Conservation (phyloP, 2,888 invertebrate genomes). For the Spisula subtruncata region DNA sequence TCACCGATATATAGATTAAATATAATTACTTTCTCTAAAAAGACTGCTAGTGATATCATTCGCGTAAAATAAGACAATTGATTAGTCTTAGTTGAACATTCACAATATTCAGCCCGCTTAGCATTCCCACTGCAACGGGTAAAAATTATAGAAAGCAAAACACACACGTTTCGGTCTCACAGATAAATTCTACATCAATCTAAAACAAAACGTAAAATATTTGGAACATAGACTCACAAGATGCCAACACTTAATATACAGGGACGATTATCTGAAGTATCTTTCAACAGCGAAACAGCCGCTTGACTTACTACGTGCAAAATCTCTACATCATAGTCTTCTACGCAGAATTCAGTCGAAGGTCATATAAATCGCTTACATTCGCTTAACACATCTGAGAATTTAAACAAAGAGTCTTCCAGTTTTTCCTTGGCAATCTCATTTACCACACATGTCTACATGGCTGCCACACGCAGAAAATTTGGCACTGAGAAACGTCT, state of each 20-base stretch:
- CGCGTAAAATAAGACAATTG: no score
- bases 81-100: no score
- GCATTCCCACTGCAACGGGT: no score
- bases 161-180: no score
- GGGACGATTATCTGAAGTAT: not conserved
- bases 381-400: not conserved
- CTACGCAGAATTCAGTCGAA: not conserved
- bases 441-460: constrained; percentile 41
- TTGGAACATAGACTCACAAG: not conserved
- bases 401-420: constrained; percentile 14
- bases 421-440: constrained; percentile 29
- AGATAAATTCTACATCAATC: not conserved
- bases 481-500: constrained; percentile 41
- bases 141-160: no score
- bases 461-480: constrained; percentile 41
- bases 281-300: not conserved
- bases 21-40: no score
- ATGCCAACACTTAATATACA: not conserved
- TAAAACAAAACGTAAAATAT: not conserved
- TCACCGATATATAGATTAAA: no score
- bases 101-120: no score
- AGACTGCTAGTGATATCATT: no score
- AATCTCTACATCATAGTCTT: not conserved
- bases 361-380: not conserved
- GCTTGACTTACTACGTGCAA: constrained; percentile 13